phyloP scores from a whole-genome alignment of 2,113 vertebrate genomes.

The Phaethon lepturus region DNA sequence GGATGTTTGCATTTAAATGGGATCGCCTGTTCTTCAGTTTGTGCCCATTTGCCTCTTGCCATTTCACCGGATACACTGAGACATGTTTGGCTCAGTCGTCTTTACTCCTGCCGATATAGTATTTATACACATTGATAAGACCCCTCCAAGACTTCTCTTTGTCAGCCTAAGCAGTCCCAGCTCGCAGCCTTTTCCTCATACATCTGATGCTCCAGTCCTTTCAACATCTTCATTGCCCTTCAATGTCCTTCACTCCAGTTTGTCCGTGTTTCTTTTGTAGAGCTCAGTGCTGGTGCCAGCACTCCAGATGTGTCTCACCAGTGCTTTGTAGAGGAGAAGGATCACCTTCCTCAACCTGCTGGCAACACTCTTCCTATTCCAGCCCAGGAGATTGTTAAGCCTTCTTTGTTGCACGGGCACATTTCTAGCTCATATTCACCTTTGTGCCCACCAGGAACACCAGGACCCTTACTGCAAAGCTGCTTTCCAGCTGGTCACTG shows the following conservation, averaged over 20 bases:
- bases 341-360: background rate
- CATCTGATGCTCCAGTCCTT: no score
- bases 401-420: background rate
- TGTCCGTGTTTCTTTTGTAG: background rate
- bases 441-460: background rate
- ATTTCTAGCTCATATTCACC: background rate
- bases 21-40: background rate
- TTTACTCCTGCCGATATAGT: fast-evolving
- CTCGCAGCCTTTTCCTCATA: background rate
- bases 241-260: background rate
- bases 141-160: background rate
- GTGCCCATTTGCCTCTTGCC: background rate
- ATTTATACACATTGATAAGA: background rate
- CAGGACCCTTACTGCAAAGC: background rate
- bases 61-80: no score
- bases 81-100: background rate
- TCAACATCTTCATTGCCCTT: background rate
- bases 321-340: background rate
- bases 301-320: background rate
- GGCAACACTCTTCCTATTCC: background rate
- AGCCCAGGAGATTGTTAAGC: background rate
- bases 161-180: no score
- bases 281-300: background rate
- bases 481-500: background rate
- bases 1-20: background rate